Evolutionary conservation across 2,888 invertebrate genomes (phyloP).

Genomic region (Diplazon laetatorius): DNA sequence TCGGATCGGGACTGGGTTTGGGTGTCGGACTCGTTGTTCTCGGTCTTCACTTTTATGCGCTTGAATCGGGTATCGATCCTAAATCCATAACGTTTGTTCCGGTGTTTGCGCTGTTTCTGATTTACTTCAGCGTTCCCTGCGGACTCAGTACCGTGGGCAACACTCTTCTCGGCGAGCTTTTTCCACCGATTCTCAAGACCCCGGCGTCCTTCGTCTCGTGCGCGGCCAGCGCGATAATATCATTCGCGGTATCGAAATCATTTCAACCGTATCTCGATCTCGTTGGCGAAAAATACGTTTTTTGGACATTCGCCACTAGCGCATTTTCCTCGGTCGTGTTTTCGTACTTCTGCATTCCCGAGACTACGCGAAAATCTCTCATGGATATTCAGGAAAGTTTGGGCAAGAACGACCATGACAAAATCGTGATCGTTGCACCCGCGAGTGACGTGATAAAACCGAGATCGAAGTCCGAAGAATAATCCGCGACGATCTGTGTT

Average conservation of each 20-base stretch:
- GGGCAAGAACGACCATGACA: slow-evolving; percentile 33
- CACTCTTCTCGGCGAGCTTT: slow-evolving; percentile 77
- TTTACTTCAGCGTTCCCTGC: slow-evolving; percentile 70
- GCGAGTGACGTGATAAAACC: too few species aligned
- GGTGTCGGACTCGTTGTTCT: slow-evolving; percentile 73
- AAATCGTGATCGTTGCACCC: too few species aligned
- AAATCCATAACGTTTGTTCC: slow-evolving; percentile 74
- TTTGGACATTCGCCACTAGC: slow-evolving; percentile 74
- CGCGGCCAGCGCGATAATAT: slow-evolving; percentile 70
- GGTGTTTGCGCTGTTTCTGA: slow-evolving; percentile 70
- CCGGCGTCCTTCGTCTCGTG: slow-evolving; percentile 73
- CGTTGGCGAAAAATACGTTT: slow-evolving; percentile 75
- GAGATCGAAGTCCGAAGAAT: too few species aligned
- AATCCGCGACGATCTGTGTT: too few species aligned
- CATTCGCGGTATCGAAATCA: slow-evolving; percentile 71
- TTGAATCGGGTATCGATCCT: slow-evolving; percentile 64
- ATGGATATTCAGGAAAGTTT: slow-evolving; percentile 74
- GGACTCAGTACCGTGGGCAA: slow-evolving; percentile 76
- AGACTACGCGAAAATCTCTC: slow-evolving; percentile 77
- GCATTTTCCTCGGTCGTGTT: slow-evolving; percentile 71
- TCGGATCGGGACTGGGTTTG: slow-evolving; percentile 81
- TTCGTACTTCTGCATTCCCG: slow-evolving; percentile 73
- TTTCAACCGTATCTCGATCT: slow-evolving; percentile 75
- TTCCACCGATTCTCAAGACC: slow-evolving; percentile 77
- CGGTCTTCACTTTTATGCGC: slow-evolving; percentile 76